A percentile compares a stretch with the other conserved stretches of the same genome.
Evolutionary conservation across 2,113 vertebrate genomes (phyloP).

Genomic region (Mesocricetus auratus): DNA sequence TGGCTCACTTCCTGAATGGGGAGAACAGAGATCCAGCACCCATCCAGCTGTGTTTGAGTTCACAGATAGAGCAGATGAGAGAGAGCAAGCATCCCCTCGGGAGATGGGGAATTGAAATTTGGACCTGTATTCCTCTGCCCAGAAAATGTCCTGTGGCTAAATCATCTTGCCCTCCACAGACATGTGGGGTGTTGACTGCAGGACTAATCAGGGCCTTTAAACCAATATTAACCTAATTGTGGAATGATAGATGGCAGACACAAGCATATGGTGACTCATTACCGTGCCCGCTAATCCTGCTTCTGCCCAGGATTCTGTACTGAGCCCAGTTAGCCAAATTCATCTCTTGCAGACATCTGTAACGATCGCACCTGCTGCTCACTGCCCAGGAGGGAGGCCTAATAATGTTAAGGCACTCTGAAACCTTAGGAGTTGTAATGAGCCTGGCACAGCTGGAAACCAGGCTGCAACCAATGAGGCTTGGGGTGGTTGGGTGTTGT

Average conservation of each 20-base stretch:
- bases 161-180: conserved; percentile 59
- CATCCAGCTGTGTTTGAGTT: background rate
- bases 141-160: conserved; percentile 70
- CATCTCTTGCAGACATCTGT: conserved; percentile 86
- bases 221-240: conserved; percentile 89
- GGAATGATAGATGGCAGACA: conserved; percentile 84
- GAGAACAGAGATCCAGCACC: background rate
- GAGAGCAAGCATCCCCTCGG: background rate
- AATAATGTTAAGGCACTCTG: conserved; percentile 88
- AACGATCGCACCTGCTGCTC: conserved; percentile 85
- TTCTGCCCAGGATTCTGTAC: conserved; percentile 80
- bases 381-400: conserved; percentile 87
- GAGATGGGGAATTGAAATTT: background rate
- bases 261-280: conserved; percentile 87
- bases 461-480: background rate
- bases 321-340: conserved; percentile 82
- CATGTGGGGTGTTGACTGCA: conserved; percentile 84
- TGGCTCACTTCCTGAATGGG: background rate
- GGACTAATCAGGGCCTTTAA: conserved; percentile 86
- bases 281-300: conserved; percentile 78
- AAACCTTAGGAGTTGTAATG: conserved; percentile 86
- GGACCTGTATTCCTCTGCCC: background rate
- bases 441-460: conserved; percentile 64
- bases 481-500: background rate
- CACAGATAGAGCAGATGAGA: background rate